Base-by-base conservation (phyloP, 2,888 invertebrate species). In the Agrotis ipsilon region DNA sequence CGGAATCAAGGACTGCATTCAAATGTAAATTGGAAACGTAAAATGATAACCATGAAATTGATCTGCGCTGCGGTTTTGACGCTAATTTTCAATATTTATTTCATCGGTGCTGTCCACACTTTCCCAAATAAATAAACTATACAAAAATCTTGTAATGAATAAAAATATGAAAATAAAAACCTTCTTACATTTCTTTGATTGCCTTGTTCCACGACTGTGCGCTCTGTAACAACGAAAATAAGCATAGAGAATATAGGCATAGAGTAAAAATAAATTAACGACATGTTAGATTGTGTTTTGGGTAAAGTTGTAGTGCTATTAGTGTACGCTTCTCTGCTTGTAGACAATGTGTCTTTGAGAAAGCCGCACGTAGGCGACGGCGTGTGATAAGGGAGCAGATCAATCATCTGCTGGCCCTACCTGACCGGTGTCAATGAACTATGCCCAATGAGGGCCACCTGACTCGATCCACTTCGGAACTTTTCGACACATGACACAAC, bases 331-430 rank as follows among this genome's bases (percentile, higher is more conserved):
- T 91, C 86, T 86, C 85, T 89, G 90, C 87, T 82, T 89, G 87
- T 85, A 92, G 92, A 96, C 95, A 95, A 94, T 95, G 91, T 90
- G 90, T 90, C 95, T 96, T 96, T 96, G 96, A 95, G 92, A 89
- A 89, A 85, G 94, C 95, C 96, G 95, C 92, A 91, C 91, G 93
- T 93, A 94, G 94, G 94, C 94, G 94, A 94, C 94, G 92, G 89
- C 88, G 90, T 88, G 88, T 95, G 96, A 96, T 96, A 96, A 95
- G 94, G 92, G 90, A 86, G 87, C 91, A 94, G 94, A 96, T 96
- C 96, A 95, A 96, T 96, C 96, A 96, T 94, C 91, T 90, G 86
- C 89, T 88, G 88, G 94, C 93, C 94, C 94, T 92, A 93, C 95
- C 95, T 93, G 94, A 92, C 94, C 92, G 93, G 92, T 90, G 95